phyloP scores from a whole-genome alignment of 2,113 vertebrate genomes.

The Tor tambroides region DNA sequence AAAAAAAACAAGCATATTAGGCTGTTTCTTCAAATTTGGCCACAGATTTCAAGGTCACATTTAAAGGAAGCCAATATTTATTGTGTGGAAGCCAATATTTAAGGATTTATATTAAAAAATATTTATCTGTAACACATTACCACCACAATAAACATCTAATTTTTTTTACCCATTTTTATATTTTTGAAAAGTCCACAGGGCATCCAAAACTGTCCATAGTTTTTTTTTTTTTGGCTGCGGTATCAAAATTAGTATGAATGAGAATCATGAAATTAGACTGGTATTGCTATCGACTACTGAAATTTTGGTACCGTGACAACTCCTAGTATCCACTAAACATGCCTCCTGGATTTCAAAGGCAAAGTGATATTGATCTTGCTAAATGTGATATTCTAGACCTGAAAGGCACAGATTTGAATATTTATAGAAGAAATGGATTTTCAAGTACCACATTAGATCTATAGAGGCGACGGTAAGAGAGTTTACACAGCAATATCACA shows the following conservation, averaged over 20 bases:
- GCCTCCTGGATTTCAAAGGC: conserved; percentile 56
- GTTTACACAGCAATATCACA: conserved; percentile 53
- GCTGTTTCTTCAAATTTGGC: background rate
- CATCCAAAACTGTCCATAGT: background rate
- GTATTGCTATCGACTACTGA: conserved; percentile 9
- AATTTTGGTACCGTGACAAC: conserved; percentile 32
- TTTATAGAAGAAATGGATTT: conserved; percentile 57
- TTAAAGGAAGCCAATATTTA: background rate
- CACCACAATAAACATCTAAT: background rate
- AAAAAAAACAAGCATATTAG: background rate
- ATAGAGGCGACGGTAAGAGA: conserved; percentile 49
- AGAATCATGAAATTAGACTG: background rate
- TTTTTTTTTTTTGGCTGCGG: background rate
- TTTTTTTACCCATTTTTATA: too few species aligned
- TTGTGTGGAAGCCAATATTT: background rate
- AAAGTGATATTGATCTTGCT: conserved; percentile 59
- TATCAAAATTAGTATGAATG: conserved; percentile 1
- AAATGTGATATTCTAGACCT: conserved; percentile 53
- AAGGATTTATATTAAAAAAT: too few species aligned
- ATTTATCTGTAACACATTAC: background rate
- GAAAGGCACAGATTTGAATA: conserved; percentile 55
- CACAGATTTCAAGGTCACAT: background rate
- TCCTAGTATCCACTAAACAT: conserved; percentile 44
- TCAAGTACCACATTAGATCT: conserved; percentile 56
- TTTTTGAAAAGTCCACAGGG: background rate